Evolutionary conservation across 2,797 vertebrate species (phyloP), one percentile per base, ranked within the genome.

Genomic region (Danio kyathit): DNA sequence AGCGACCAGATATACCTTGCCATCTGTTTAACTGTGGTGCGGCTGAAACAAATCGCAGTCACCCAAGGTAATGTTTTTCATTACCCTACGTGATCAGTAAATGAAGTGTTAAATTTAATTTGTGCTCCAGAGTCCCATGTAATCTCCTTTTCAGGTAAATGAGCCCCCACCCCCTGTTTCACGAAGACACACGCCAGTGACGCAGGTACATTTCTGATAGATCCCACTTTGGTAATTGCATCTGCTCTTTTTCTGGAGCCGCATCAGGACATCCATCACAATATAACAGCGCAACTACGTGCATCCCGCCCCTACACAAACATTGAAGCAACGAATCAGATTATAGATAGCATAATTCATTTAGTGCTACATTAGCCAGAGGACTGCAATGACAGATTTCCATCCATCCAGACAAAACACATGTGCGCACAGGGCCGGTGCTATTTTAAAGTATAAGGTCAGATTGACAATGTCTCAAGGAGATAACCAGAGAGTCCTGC

Each of bases 231-330:
- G 69, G 29, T 66, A 75, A 85, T 83, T 57, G 14, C 60, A 73
- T 64, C 60, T 9, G 19, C 60, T 56, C 13, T 48, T 16, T 29
- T 65, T 19, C 78, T 8, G 65, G 54, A 72, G 29, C 16, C 19
- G 44, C 75, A 76, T 54, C 71, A 66, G 51, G 69, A 75, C 74
- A 80, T 83, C 74, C 82, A 85, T 86, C 77, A 85, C 71, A 54
- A 77, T 75, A 82, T 74, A 67, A 82, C 71, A 74, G 49, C 38
- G 64, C 21, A 71, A 61, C 46, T 40, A 54, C 51, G 43, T 7
- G 2, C 16, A 8, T 14, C 56, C 60, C 17, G 16, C 60, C 80
- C 56, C 44, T 43, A 80, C 66, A 49, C 56, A 44, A 63, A 69
- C 17, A 54, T 48, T 29, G 49, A 67, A 14, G 51, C 52, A 56